Conservation (phyloP, 2,113 vertebrate genomes). For the Collichthys lucidus region DNA sequence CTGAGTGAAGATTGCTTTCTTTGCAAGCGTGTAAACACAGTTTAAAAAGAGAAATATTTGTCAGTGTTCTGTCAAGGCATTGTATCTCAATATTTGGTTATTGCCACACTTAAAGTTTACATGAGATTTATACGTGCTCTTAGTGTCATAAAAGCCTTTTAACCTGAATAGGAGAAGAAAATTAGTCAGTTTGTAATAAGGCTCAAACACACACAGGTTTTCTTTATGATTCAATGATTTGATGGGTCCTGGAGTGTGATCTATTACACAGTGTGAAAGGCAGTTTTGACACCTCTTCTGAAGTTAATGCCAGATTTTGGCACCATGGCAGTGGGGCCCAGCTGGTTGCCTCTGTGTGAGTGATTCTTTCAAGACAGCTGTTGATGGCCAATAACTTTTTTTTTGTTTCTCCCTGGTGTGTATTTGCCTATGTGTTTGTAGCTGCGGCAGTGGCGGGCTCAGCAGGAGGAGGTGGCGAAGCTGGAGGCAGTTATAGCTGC, state of each 20-base stretch:
- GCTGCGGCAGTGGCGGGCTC: slow-evolving; percentile 89
- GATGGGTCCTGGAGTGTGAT: slow-evolving; percentile 42
- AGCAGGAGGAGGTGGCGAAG: slow-evolving; percentile 89
- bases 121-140: neutral
- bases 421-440: slow-evolving; percentile 72
- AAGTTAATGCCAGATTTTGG: slow-evolving; percentile 37
- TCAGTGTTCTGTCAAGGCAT: neutral
- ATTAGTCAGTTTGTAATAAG: neutral
- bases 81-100: neutral
- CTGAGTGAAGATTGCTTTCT: neutral
- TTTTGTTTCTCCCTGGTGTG: slow-evolving; percentile 25
- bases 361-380: slow-evolving; percentile 43
- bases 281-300: slow-evolving; percentile 41
- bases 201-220: neutral
- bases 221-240: slow-evolving; percentile 36
- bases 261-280: slow-evolving; percentile 39
- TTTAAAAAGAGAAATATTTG: neutral
- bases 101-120: slow-evolving; percentile 3
- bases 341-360: slow-evolving; percentile 27
- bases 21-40: neutral
- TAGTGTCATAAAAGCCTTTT: neutral
- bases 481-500: slow-evolving; percentile 88
- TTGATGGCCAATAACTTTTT: slow-evolving; percentile 35
- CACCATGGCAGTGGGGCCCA: slow-evolving; percentile 28
- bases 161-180: neutral